A percentile compares a stretch with the other conserved stretches of the same genome.
Conservation (phyloP, 2,797 vertebrate species). For the Sardinella longiceps region DNA sequence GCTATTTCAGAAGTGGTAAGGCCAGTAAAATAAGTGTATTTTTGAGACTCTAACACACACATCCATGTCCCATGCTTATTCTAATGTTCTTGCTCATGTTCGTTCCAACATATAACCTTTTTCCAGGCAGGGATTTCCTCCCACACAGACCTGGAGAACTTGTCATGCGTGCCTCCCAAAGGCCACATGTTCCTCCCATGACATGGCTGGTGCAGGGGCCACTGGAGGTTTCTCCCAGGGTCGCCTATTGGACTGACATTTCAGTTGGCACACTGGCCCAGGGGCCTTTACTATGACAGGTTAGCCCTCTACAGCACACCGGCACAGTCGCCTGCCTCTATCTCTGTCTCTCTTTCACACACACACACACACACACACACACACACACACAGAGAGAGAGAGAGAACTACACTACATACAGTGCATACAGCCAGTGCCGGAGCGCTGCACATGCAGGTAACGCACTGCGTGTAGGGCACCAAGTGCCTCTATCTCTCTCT, state of each 20-base stretch:
- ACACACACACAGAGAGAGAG: not conserved
- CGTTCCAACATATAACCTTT: not conserved
- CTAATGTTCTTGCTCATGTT: not conserved
- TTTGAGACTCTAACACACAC: too few species aligned
- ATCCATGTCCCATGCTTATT: too few species aligned
- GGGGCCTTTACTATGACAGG: slow-evolving; percentile 25
- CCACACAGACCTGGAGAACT: not conserved
- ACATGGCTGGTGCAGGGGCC: slow-evolving; percentile 32
- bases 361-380: not conserved
- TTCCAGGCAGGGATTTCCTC: not conserved
- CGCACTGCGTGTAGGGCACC: too few species aligned
- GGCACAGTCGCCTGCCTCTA: slow-evolving; percentile 29
- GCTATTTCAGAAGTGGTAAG: too few species aligned
- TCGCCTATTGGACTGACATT: slow-evolving; percentile 62
- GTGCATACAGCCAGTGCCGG: too few species aligned
- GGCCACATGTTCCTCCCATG: not conserved
- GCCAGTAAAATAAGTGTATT: too few species aligned
- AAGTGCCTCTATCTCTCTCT: too few species aligned
- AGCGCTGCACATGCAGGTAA: too few species aligned
- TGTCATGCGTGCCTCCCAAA: not conserved
- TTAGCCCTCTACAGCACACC: slow-evolving; percentile 16
- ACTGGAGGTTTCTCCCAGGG: slow-evolving; percentile 36
- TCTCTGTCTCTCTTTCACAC: not conserved
- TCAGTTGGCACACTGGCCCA: slow-evolving; percentile 52
- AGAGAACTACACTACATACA: too few species aligned